Conservation (phyloP, 2,797 vertebrate genomes). For the Poecilia wingei region DNA sequence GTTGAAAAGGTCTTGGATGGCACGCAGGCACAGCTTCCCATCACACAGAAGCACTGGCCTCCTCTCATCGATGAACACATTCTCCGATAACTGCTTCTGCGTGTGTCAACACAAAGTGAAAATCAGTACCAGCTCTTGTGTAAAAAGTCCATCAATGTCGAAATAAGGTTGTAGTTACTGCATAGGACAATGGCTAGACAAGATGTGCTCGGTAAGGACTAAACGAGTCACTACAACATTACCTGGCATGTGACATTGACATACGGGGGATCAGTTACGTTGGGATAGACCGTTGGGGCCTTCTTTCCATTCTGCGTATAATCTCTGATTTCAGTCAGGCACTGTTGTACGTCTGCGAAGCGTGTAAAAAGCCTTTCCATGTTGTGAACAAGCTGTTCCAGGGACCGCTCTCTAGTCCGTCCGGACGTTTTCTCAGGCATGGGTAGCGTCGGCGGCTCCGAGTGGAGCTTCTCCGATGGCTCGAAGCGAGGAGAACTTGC, state of each 20-base stretch:
- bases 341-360: constrained; percentile 85
- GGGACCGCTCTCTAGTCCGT: constrained; percentile 24
- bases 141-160: not conserved
- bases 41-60: constrained; percentile 88
- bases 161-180: not conserved
- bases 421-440: constrained; percentile 41
- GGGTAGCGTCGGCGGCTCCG: constrained; percentile 53
- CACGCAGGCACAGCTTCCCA: constrained; percentile 85
- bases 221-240: constrained; percentile 39
- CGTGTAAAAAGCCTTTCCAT: constrained; percentile 83
- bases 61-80: constrained; percentile 85
- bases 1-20: constrained; percentile 87
- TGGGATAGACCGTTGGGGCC: constrained; percentile 78
- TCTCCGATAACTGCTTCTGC: constrained; percentile 87
- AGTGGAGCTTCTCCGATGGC: constrained; percentile 50
- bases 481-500: constrained; percentile 77
- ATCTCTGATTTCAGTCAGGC: constrained; percentile 84
- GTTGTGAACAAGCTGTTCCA: constrained; percentile 78
- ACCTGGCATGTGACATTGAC: constrained; percentile 93
- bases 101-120: constrained; percentile 15
- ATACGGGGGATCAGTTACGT: constrained; percentile 84
- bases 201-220: not conserved
- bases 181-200: not conserved
- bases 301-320: constrained; percentile 83
- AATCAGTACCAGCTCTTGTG: not conserved